phyloP scores from a whole-genome alignment of 1,140 invertebrate species.

The Odontomachus brunneus region DNA sequence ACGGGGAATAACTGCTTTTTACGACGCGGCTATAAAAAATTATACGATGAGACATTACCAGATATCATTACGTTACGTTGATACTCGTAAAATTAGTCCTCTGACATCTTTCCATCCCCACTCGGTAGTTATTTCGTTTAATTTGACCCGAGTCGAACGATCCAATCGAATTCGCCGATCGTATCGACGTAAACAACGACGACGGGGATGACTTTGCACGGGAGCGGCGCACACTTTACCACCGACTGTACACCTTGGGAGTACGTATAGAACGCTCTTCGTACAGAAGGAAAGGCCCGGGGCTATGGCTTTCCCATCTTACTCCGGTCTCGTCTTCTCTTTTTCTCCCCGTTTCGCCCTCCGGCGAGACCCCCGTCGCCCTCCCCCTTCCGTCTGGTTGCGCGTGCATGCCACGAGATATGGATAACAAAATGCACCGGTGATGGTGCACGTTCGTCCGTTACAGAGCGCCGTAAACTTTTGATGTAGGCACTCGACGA shows the following conservation, averaged over 20 bases:
- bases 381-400: conserved; percentile 63
- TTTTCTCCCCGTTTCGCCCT: conserved; percentile 44
- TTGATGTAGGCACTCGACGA: conserved; percentile 54
- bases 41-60: neutral
- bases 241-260: conserved; percentile 71
- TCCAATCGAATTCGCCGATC: conserved; percentile 70
- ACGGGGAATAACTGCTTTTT: neutral
- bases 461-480: conserved; percentile 57
- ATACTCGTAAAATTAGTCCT: neutral
- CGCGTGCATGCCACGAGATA: conserved; percentile 76
- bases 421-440: conserved; percentile 76
- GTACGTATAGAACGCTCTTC: conserved; percentile 64
- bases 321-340: conserved; percentile 65
- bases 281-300: conserved; percentile 75
- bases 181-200: conserved; percentile 71
- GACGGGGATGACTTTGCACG: conserved; percentile 45
- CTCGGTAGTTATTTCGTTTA: neutral
- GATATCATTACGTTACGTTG: too few species aligned
- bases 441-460: conserved; percentile 54
- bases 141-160: neutral
- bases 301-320: conserved; percentile 81
- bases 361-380: conserved; percentile 17
- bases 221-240: conserved; percentile 63
- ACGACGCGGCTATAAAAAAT: neutral
- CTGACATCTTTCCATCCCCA: neutral